A percentile compares a stretch with the other conserved stretches of the same genome.
phyloP scores from a whole-genome alignment of 2,888 invertebrate species.

The Caenorhabditis sinica region DNA sequence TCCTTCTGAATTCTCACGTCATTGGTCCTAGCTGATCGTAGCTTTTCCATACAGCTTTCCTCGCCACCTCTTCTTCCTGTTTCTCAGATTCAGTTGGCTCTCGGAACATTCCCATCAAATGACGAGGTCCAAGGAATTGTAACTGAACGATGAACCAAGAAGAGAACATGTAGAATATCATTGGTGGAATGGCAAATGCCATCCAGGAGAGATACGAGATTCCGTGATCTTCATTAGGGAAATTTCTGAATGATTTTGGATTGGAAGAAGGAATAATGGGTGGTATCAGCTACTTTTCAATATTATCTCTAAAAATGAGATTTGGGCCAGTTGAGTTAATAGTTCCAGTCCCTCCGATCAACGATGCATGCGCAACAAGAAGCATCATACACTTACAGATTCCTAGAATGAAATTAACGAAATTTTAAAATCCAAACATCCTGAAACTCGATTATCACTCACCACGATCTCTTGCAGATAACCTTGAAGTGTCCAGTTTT shows the following conservation, averaged over 20 bases:
- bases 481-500: slow-evolving; percentile 57
- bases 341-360: slow-evolving; percentile 79
- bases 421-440: not conserved
- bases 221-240: slow-evolving; percentile 71
- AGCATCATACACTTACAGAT: slow-evolving; percentile 78
- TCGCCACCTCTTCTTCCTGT: slow-evolving; percentile 66
- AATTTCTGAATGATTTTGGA: slow-evolving; percentile 59
- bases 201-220: slow-evolving; percentile 78
- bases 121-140: slow-evolving; percentile 72
- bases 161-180: slow-evolving; percentile 77
- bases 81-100: slow-evolving; percentile 69
- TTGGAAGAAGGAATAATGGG: not conserved
- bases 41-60: slow-evolving; percentile 66
- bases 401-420: slow-evolving; percentile 37
- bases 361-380: slow-evolving; percentile 76
- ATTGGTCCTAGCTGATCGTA: slow-evolving; percentile 75
- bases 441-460: too few species aligned
- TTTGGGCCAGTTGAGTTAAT: slow-evolving; percentile 78
- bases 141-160: slow-evolving; percentile 77
- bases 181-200: slow-evolving; percentile 77
- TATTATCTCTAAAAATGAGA: slow-evolving; percentile 71
- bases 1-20: too few species aligned
- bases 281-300: slow-evolving; percentile 61
- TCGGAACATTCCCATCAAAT: slow-evolving; percentile 69
- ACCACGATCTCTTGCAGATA: slow-evolving; percentile 66